These are phyloP conservation scores for Baryphthengus martii DNA, from an alignment of 2,113 vertebrate genomes.

Conservation along the genomic window DNA sequence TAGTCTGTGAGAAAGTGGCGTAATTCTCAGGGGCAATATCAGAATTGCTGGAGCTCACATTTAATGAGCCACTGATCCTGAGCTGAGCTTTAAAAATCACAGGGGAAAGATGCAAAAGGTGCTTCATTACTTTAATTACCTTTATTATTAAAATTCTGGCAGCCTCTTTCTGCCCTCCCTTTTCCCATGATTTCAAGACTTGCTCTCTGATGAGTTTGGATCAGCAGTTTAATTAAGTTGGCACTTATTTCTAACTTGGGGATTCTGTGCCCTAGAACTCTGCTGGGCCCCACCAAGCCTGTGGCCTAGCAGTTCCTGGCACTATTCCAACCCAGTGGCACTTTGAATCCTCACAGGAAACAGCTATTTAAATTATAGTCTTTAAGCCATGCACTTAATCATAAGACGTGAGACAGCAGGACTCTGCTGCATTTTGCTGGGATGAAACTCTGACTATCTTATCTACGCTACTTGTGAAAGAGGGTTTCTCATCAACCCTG, in stretches of 20 bases:
- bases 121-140: slow-evolving; percentile 63
- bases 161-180: slow-evolving; percentile 39
- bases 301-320: slow-evolving; percentile 29
- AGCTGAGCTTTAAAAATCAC: slow-evolving; percentile 27
- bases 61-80: slow-evolving; percentile 45
- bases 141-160: slow-evolving; percentile 62
- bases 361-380: slow-evolving; percentile 5
- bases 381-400: not conserved
- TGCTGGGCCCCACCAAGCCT: not conserved
- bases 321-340: slow-evolving; percentile 17
- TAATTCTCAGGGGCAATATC: not conserved
- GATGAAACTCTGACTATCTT: not conserved
- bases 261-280: slow-evolving; percentile 48
- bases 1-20: slow-evolving; percentile 17
- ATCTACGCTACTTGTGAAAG: not conserved
- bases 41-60: slow-evolving; percentile 13
- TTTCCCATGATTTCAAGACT: slow-evolving; percentile 55
- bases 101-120: slow-evolving; percentile 53
- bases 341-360: slow-evolving; percentile 34
- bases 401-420: not conserved
- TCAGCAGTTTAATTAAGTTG: slow-evolving; percentile 63
- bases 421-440: not conserved
- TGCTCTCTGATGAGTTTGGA: not conserved
- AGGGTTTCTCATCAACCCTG: not conserved
- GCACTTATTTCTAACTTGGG: slow-evolving; percentile 38